Conservation (phyloP, 2,888 invertebrate species). For the Brassicogethes aeneus region DNA sequence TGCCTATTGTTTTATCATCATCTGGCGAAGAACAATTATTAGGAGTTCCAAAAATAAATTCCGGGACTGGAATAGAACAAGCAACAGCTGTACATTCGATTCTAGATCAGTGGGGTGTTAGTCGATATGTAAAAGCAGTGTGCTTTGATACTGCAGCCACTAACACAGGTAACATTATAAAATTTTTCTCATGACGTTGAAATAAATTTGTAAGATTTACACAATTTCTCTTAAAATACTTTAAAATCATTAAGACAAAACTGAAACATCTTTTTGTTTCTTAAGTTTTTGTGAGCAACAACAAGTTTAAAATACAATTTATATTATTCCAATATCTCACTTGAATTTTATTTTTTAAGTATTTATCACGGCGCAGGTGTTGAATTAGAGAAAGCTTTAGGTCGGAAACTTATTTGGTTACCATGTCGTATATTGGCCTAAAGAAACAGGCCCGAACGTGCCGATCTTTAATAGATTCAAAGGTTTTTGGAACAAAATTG, state of each 20-base stretch:
- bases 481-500: constrained; percentile 4
- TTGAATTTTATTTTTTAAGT: too few species aligned
- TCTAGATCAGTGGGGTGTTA: constrained; percentile 6
- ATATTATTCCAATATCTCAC: too few species aligned
- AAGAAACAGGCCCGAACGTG: constrained; percentile 8
- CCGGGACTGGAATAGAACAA: constrained; percentile 5
- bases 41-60: constrained; percentile 6
- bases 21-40: constrained; percentile 6
- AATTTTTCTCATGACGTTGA: not conserved
- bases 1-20: constrained; percentile 4
- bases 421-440: constrained; percentile 5
- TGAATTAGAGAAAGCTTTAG: not conserved
- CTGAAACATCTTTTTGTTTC: too few species aligned
- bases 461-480: constrained; percentile 5
- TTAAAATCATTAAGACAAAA: not conserved
- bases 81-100: constrained; percentile 4
- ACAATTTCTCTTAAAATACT: too few species aligned
- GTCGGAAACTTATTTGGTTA: not conserved
- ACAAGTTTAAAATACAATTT: too few species aligned
- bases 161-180: not conserved
- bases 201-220: too few species aligned
- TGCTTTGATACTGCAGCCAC: constrained; percentile 6
- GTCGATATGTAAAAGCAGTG: constrained; percentile 6
- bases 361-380: not conserved
- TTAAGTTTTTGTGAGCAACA: too few species aligned